Evolutionary conservation across 2,797 vertebrate species (phyloP).

Genomic region (Rhynchotus rufescens): DNA sequence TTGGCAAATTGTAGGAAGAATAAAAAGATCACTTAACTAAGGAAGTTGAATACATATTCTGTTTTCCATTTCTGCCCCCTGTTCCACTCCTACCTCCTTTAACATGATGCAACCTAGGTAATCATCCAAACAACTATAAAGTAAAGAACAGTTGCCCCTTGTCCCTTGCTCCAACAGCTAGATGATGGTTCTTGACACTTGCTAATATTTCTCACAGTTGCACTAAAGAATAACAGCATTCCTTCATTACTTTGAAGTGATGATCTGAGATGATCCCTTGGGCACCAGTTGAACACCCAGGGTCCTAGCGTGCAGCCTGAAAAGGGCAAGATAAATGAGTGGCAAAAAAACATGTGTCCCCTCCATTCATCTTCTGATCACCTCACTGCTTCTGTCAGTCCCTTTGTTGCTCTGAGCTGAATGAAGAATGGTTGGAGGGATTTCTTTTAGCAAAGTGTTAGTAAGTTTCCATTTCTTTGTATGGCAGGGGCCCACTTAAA

Average conservation of each 20-base stretch:
- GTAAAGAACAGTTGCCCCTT: conserved; percentile 21
- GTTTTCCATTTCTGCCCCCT: conserved; percentile 12
- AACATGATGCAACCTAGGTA: background rate
- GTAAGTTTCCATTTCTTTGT: conserved; percentile 26
- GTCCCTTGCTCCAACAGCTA: background rate
- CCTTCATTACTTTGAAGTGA: background rate
- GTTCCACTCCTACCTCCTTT: conserved; percentile 13
- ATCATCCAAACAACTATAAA: conserved; percentile 7
- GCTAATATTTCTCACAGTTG: background rate
- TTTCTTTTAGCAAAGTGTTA: conserved; percentile 19
- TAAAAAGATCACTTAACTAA: conserved; percentile 18
- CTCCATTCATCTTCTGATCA: background rate
- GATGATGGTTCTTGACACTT: background rate
- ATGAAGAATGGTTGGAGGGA: background rate
- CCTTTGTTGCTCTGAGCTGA: background rate
- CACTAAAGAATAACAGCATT: background rate
- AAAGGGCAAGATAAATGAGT: conserved; percentile 25
- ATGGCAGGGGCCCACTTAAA: conserved; percentile 34
- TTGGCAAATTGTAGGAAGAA: conserved; percentile 2
- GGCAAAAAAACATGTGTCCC: background rate
- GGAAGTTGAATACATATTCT: conserved; percentile 22
- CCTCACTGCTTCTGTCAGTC: background rate
- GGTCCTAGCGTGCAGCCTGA: background rate
- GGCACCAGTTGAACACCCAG: background rate
- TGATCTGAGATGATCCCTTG: conserved; percentile 9